Conservation (phyloP, 2,797 vertebrate genomes). For the Merluccius polli region DNA sequence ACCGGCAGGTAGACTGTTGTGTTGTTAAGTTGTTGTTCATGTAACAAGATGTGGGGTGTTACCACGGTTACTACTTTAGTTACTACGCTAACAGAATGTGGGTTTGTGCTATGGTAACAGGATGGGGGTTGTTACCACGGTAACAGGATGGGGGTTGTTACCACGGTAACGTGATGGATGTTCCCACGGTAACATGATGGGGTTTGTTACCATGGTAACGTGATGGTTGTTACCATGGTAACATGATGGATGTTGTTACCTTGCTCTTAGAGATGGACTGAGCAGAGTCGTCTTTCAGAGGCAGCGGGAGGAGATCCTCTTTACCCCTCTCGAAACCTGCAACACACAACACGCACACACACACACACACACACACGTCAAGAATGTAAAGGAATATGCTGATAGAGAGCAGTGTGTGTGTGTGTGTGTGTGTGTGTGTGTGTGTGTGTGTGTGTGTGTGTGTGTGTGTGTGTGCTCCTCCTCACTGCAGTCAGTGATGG, state of each 20-base stretch:
- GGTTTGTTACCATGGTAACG: neutral
- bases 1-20: neutral
- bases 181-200: neutral
- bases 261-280: conserved; percentile 98
- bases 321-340: conserved; percentile 91
- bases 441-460: neutral
- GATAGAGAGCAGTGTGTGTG: too few species aligned
- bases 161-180: neutral
- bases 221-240: conserved; percentile 31
- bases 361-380: neutral
- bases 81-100: neutral
- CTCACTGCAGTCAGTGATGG: neutral
- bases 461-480: too few species aligned
- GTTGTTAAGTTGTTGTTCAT: neutral
- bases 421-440: too few species aligned
- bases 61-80: conserved; percentile 18
- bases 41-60: neutral
- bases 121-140: neutral
- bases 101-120: neutral
- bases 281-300: conserved; percentile 85
- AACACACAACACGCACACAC: conserved; percentile 27
- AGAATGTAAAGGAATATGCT: too few species aligned
- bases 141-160: neutral
- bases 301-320: conserved; percentile 79
- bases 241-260: conserved; percentile 74